Conservation (phyloP, 2,113 vertebrate species). For the Alethe castanea region DNA sequence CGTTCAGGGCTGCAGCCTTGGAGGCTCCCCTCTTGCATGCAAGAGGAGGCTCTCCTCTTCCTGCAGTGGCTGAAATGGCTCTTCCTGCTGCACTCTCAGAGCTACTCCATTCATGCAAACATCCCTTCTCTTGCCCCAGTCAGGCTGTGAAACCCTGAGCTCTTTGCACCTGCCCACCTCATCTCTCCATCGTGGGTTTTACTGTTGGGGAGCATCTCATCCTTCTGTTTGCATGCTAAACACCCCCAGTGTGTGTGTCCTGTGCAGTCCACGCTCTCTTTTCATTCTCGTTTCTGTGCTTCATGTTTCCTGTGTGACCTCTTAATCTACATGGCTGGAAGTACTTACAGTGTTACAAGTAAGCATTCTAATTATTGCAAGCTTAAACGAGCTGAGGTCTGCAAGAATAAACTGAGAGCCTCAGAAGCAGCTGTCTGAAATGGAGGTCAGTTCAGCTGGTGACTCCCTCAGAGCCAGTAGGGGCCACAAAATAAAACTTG, state of each 20-base stretch:
- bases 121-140: background rate
- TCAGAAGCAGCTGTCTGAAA: background rate
- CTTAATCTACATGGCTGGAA: background rate
- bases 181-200: fast-evolving
- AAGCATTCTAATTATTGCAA: background rate
- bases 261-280: background rate
- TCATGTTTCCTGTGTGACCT: background rate
- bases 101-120: background rate
- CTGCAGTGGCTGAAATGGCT: background rate
- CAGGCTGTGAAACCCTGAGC: background rate
- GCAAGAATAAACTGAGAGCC: background rate
- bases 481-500: background rate
- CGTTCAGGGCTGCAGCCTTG: background rate
- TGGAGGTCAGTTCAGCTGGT: background rate
- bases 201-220: background rate
- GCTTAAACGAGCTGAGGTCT: background rate
- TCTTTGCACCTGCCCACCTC: background rate
- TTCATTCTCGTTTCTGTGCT: background rate
- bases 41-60: background rate
- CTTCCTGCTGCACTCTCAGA: background rate
- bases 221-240: background rate
- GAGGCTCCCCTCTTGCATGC: background rate
- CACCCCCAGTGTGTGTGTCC: fast-evolving
- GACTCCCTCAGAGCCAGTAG: background rate
- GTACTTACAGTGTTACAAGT: background rate